These are phyloP conservation scores for Radopholus similis DNA, from an alignment of 1,140 invertebrate genomes.

Conservation along the genomic window DNA sequence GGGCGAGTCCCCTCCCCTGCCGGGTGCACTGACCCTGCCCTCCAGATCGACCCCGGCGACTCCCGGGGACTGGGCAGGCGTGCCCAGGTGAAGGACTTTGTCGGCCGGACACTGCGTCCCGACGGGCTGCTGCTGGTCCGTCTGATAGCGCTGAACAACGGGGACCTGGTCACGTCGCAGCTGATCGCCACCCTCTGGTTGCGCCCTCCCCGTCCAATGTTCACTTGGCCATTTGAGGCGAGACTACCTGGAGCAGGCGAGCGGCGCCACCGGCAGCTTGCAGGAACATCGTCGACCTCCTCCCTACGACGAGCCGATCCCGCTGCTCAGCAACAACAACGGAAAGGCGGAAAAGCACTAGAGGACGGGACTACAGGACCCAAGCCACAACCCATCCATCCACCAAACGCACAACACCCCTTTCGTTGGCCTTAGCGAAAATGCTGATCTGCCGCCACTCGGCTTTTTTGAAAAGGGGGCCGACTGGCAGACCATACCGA, in stretches of 20 bases:
- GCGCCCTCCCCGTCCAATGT: not conserved
- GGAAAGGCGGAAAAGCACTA: slow-evolving; percentile 8
- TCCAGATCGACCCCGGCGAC: slow-evolving; percentile 47
- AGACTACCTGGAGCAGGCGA: slow-evolving; percentile 39
- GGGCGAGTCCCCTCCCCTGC: slow-evolving; percentile 14
- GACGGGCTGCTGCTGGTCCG: slow-evolving; percentile 61
- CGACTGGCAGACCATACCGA: not conserved
- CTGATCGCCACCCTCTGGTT: slow-evolving; percentile 44
- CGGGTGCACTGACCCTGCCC: not conserved
- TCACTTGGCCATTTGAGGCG: slow-evolving; percentile 1
- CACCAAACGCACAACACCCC: not conserved
- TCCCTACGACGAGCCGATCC: slow-evolving; percentile 24
- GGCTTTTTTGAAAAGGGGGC: not conserved
- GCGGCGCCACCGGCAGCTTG: too few relatives aligned
- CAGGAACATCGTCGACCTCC: slow-evolving; percentile 15
- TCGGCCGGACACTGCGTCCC: slow-evolving; percentile 49
- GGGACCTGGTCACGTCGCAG: slow-evolving; percentile 55
- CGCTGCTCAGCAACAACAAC: slow-evolving; percentile 17
- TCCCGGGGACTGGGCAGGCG: slow-evolving; percentile 25
- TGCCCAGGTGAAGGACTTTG: slow-evolving; percentile 42
- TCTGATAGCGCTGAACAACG: slow-evolving; percentile 39
- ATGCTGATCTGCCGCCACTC: too few relatives aligned
- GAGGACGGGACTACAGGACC: not conserved
- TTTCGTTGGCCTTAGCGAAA: too few relatives aligned
- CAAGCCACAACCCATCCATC: not conserved